These are phyloP conservation scores for Enteromius thamalakanensis DNA, from an alignment of 2,797 vertebrate genomes.

Conservation along the genomic window DNA sequence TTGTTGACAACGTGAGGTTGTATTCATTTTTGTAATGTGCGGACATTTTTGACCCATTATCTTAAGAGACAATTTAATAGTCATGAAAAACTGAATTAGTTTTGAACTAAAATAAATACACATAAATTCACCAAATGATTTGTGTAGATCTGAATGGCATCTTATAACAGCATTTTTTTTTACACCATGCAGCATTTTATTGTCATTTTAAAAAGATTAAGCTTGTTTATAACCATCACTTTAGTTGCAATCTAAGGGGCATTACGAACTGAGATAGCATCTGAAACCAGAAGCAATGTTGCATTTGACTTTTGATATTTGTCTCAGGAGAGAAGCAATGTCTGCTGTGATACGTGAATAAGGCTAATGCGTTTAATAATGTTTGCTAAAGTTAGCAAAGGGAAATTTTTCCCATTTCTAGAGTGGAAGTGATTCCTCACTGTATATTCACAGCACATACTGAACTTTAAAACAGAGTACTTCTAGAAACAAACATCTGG, in stretches of 20 bases:
- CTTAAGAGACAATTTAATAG: background rate
- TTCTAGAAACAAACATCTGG: background rate
- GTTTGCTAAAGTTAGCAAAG: background rate
- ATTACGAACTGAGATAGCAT: background rate
- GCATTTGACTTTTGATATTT: background rate
- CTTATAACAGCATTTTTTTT: background rate
- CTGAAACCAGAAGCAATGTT: background rate
- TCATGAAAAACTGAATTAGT: background rate
- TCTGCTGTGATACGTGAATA: background rate
- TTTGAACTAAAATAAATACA: background rate
- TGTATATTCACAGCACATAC: background rate
- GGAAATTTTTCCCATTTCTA: background rate
- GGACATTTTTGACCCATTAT: no score
- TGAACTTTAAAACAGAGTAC: background rate
- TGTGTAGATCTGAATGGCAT: background rate
- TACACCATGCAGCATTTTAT: background rate
- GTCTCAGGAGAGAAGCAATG: background rate
- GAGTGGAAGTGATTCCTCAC: background rate
- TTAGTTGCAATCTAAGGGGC: background rate
- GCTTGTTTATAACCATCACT: background rate
- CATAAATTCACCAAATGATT: background rate
- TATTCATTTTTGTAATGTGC: no score
- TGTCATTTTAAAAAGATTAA: background rate
- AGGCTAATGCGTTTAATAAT: background rate
- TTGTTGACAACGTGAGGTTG: no score